Evolutionary conservation across 2,113 vertebrate species (phyloP).

Genomic region (Apodemus speciosus): DNA sequence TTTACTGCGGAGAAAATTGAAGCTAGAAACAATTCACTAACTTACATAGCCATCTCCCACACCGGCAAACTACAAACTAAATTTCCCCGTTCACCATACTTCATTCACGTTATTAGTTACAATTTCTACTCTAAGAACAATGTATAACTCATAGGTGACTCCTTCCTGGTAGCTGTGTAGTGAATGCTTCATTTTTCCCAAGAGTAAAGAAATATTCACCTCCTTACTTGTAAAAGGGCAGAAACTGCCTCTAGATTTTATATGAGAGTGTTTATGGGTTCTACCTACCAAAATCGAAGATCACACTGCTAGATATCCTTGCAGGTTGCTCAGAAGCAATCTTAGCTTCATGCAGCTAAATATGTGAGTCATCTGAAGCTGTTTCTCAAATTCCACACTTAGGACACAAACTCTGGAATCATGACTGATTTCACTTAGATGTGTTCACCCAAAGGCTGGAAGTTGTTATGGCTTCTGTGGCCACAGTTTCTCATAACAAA

Average conservation of each 20-base stretch:
- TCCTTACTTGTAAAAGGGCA: background rate
- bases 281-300: slow-evolving; percentile 37
- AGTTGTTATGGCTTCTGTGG: slow-evolving; percentile 34
- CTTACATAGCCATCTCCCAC: background rate
- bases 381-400: slow-evolving; percentile 24
- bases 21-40: background rate
- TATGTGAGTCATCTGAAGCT: slow-evolving; percentile 43
- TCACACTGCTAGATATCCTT: slow-evolving; percentile 3
- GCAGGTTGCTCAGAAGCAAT: background rate
- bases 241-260: slow-evolving; percentile 23
- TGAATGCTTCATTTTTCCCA: slow-evolving; percentile 35
- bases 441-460: background rate
- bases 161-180: slow-evolving; percentile 27
- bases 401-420: slow-evolving; percentile 18
- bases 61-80: background rate
- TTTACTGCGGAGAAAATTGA: slow-evolving; percentile 34
- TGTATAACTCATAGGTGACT: slow-evolving; percentile 49
- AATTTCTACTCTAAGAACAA: slow-evolving; percentile 57
- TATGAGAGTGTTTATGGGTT: slow-evolving; percentile 9
- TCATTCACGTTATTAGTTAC: slow-evolving; percentile 14
- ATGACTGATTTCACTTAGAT: background rate
- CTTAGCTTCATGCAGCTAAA: slow-evolving; percentile 25
- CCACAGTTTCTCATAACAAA: slow-evolving; percentile 10
- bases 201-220: slow-evolving; percentile 8
- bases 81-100: slow-evolving; percentile 34